Conservation (phyloP, 2,113 vertebrate species). For the Cryptoleucopteryx plumbea region DNA sequence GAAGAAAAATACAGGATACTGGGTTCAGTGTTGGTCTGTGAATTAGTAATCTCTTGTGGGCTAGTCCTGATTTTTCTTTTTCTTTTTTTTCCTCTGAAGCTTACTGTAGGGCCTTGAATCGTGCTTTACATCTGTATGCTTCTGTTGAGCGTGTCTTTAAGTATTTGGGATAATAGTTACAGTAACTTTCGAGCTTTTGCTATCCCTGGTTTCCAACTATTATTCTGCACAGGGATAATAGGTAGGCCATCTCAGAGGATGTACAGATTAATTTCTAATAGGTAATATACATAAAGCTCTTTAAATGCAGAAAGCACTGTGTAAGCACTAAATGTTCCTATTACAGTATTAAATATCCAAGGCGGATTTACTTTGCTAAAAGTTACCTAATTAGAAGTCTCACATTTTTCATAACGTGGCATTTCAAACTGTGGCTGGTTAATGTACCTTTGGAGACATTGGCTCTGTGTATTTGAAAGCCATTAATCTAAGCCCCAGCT, state of each 20-base stretch:
- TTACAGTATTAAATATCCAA: neutral
- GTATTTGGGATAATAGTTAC: neutral
- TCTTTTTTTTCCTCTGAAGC: neutral
- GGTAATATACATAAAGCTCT: neutral
- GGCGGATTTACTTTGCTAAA: neutral
- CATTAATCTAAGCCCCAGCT: neutral
- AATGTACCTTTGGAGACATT: neutral
- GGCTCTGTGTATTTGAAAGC: neutral
- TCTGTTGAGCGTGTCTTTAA: neutral
- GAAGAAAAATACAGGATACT: neutral
- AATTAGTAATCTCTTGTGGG: neutral
- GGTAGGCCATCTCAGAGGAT: neutral
- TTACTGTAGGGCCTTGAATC: neutral
- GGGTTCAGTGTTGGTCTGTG: neutral
- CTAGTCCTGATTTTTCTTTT: neutral
- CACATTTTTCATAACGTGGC: neutral
- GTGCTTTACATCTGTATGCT: fast-evolving
- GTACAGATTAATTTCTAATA: neutral
- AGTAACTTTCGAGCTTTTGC: neutral
- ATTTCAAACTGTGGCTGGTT: neutral
- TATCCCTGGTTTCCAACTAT: neutral
- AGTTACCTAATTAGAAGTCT: neutral
- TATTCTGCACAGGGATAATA: neutral
- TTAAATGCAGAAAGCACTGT: neutral
- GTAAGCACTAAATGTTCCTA: neutral